A percentile compares a stretch with the other conserved stretches of the same genome.
Evolutionary conservation across 2,113 vertebrate species (phyloP).

Genomic region (Peucedramus taeniatus): DNA sequence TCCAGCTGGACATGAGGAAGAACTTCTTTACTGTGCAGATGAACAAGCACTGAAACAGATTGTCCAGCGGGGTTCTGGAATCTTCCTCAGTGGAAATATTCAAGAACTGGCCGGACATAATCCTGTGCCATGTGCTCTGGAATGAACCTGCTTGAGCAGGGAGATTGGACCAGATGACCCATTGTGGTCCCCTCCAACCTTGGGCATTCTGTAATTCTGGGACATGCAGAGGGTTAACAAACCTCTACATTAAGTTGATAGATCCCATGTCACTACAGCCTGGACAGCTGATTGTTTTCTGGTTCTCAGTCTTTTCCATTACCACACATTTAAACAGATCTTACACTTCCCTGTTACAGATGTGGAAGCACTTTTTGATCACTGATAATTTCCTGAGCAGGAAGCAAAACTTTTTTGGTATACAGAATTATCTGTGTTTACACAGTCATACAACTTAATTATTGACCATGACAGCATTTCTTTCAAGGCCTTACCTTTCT

Average conservation of each 20-base stretch:
- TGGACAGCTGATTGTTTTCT: background rate
- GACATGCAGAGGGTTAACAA: background rate
- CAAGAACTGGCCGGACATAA: background rate
- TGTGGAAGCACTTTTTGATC: background rate
- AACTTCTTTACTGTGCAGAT: background rate
- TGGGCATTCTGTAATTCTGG: background rate
- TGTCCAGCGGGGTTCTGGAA: background rate
- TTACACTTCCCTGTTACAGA: background rate
- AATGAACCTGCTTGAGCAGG: background rate
- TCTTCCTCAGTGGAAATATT: no score
- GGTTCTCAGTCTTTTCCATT: background rate
- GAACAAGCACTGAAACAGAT: background rate
- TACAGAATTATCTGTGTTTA: background rate
- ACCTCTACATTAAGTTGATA: background rate
- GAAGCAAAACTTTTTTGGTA: background rate
- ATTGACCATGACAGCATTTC: background rate
- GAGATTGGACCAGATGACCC: background rate
- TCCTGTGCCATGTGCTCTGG: background rate
- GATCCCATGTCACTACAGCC: background rate
- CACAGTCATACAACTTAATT: background rate
- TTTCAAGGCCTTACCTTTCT: background rate
- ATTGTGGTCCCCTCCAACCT: background rate
- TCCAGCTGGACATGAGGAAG: background rate
- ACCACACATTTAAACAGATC: background rate
- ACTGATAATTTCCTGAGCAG: background rate